Conservation (phyloP, 2,888 invertebrate species). For the Poecilus cupreus region DNA sequence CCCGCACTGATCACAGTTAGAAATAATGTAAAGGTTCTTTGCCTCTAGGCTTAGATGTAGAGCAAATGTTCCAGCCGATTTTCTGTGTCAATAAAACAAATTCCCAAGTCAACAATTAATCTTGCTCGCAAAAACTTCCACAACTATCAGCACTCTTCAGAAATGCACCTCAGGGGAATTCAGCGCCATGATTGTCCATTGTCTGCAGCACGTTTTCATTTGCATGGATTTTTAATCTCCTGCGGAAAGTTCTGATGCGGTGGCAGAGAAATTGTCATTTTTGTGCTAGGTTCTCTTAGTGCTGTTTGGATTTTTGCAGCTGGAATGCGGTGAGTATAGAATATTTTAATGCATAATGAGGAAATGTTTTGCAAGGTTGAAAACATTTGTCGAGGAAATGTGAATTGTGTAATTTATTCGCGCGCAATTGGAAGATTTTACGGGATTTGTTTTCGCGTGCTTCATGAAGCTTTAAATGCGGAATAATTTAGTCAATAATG, state of each 20-base stretch:
- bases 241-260: conserved; percentile 9
- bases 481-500: too few species aligned
- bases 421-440: neutral
- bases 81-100: neutral
- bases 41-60: too few species aligned
- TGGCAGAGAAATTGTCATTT: conserved; percentile 3
- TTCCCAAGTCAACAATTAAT: conserved; percentile 18
- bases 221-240: conserved; percentile 11
- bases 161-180: conserved; percentile 1
- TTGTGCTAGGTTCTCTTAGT: conserved; percentile 5
- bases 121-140: neutral
- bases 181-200: neutral
- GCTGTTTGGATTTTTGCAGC: conserved; percentile 1
- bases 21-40: too few species aligned
- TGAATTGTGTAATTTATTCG: conserved; percentile 5
- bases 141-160: neutral
- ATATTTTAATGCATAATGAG: conserved; percentile 12
- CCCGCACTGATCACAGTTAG: too few species aligned
- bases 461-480: too few species aligned
- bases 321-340: neutral
- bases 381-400: neutral
- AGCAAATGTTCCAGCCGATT: too few species aligned
- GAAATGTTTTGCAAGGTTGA: neutral
- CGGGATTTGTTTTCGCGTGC: too few species aligned
- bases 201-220: neutral